These are phyloP conservation scores for Agriopis aurantiaria DNA, from an alignment of 2,888 invertebrate genomes.

Conservation along the genomic window DNA sequence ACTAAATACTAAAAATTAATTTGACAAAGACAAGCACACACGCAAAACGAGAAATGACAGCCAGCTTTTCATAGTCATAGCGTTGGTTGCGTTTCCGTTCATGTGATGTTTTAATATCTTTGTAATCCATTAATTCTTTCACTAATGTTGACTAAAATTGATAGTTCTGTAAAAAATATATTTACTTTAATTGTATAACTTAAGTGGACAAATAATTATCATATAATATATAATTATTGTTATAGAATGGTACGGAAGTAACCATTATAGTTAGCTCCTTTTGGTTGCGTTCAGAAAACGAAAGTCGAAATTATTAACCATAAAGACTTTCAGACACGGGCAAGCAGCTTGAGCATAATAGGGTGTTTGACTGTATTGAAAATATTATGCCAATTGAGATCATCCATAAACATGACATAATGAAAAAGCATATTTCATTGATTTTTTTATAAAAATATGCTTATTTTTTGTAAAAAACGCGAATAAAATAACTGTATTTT, in stretches of 20 bases:
- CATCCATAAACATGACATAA: no score
- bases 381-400: no score
- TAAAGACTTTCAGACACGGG: no score
- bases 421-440: no score
- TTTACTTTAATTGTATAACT: no score
- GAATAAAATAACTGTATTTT: no score
- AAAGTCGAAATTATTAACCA: no score
- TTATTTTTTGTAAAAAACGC: no score
- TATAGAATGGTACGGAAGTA: not conserved
- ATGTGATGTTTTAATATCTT: not conserved
- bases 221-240: no score
- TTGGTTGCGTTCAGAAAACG: not conserved
- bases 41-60: conserved; percentile 16
- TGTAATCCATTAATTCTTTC: not conserved
- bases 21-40: conserved; percentile 52
- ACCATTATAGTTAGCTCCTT: not conserved
- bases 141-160: not conserved
- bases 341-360: not conserved
- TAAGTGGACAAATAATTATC: no score
- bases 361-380: no score
- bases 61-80: conserved; percentile 7
- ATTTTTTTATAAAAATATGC: no score
- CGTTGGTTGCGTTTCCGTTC: conserved; percentile 9
- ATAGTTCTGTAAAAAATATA: not conserved
- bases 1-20: conserved; percentile 62